Evolutionary conservation across 1,140 invertebrate species (phyloP).

Genomic region (Scaptomyza hsui): DNA sequence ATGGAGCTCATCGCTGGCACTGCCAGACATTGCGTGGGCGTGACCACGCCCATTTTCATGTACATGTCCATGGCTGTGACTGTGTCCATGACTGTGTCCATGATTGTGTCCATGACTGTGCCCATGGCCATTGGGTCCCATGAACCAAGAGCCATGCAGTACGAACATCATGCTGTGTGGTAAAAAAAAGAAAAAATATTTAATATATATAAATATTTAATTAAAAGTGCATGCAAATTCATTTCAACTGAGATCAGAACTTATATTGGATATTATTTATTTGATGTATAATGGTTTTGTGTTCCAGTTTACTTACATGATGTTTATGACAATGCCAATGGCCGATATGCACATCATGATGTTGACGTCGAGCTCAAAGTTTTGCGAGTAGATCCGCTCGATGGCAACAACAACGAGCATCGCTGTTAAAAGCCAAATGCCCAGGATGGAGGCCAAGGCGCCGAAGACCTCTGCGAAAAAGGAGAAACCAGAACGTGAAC

Average conservation of each 20-base stretch:
- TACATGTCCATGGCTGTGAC: conserved; percentile 35
- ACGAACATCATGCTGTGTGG: conserved; percentile 89
- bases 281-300: too few relatives aligned
- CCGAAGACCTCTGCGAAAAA: conserved; percentile 86
- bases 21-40: neutral
- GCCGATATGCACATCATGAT: conserved; percentile 95
- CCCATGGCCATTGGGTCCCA: conserved; percentile 64
- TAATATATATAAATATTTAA: conserved; percentile 41
- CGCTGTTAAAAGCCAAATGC: conserved; percentile 95
- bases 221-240: conserved; percentile 23
- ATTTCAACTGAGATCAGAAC: conserved; percentile 1
- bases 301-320: conserved; percentile 88
- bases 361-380: conserved; percentile 92
- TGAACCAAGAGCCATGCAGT: conserved; percentile 87
- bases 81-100: conserved; percentile 37
- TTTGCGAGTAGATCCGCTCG: conserved; percentile 88
- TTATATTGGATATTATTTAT: neutral
- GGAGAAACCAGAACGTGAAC: neutral
- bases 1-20: conserved; percentile 30
- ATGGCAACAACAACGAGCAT: conserved; percentile 93
- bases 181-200: conserved; percentile 28
- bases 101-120: conserved; percentile 55
- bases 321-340: conserved; percentile 92
- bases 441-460: conserved; percentile 86
- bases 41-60: conserved; percentile 18